A percentile compares a stretch with the other conserved stretches of the same genome.
Evolutionary conservation across 2,888 invertebrate genomes (phyloP).

Genomic region (Reticulitermes lucifugus): DNA sequence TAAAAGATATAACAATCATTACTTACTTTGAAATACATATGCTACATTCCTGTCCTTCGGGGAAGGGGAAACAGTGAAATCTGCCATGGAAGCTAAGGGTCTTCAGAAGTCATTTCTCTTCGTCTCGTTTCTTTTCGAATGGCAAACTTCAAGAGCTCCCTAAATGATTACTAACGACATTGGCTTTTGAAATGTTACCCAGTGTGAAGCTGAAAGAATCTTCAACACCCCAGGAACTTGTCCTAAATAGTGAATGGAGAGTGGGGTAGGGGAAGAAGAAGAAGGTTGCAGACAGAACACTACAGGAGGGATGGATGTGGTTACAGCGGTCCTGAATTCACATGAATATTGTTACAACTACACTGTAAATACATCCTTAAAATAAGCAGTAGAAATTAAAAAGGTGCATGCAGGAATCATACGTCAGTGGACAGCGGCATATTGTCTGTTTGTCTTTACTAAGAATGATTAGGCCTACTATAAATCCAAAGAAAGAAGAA

Average conservation of each 20-base stretch:
- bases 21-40: not conserved
- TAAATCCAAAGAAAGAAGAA: too few relatives aligned
- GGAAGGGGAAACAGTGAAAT: not conserved
- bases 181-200: constrained; percentile 13
- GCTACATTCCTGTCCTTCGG: not conserved
- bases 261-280: not conserved
- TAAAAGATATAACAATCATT: not conserved
- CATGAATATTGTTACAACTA: too few relatives aligned
- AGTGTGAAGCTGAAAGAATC: not conserved
- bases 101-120: constrained; percentile 11
- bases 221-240: constrained; percentile 11
- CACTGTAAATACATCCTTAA: too few relatives aligned
- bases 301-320: not conserved
- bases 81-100: not conserved
- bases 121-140: not conserved
- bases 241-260: not conserved
- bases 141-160: constrained; percentile 17
- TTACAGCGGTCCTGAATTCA: not conserved
- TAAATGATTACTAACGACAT: constrained; percentile 17
- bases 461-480: too few relatives aligned
- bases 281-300: not conserved
- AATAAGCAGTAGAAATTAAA: too few relatives aligned
- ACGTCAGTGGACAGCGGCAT: too few relatives aligned
- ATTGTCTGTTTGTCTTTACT: too few relatives aligned
- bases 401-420: too few relatives aligned